These are phyloP conservation scores for Limosa lapponica DNA, from an alignment of 2,797 vertebrate species.

Conservation along the genomic window DNA sequence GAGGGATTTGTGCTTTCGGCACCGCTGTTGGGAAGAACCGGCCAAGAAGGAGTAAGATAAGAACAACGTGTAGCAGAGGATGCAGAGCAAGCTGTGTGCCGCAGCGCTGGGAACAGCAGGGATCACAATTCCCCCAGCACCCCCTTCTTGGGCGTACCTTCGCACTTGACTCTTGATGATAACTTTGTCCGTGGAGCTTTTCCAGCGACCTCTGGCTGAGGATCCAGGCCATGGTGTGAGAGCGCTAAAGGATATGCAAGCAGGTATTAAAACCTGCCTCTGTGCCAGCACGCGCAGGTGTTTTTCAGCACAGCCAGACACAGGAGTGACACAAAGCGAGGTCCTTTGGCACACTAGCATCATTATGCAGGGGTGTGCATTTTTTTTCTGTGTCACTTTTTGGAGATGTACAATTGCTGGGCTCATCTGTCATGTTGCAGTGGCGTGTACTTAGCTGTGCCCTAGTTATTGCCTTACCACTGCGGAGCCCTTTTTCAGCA, in stretches of 20 bases:
- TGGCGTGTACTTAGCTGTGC: not conserved
- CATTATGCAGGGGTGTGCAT: fast-evolving
- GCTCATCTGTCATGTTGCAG: fast-evolving
- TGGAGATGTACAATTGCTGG: fast-evolving
- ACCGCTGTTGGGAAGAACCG: not conserved
- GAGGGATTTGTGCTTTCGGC: not conserved
- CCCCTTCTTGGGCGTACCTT: not conserved
- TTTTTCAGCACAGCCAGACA: not conserved
- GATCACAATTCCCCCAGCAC: fast-evolving
- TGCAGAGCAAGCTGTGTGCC: fast-evolving
- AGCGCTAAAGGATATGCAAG: fast-evolving
- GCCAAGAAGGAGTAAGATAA: not conserved
- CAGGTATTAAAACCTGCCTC: not conserved
- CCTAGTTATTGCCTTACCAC: fast-evolving
- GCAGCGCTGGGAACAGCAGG: fast-evolving
- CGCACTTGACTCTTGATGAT: not conserved
- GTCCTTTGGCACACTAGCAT: not conserved
- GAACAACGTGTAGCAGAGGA: not conserved
- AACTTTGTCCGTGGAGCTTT: not conserved
- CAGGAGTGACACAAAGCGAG: not conserved
- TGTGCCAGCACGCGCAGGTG: not conserved
- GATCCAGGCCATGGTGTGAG: not conserved
- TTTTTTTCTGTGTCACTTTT: not conserved
- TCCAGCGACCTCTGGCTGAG: not conserved
- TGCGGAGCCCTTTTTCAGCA: not conserved